A percentile compares a stretch with the other conserved stretches of the same genome.
Conservation (phyloP, 2,888 invertebrate species). For the Cerastis leucographa region DNA sequence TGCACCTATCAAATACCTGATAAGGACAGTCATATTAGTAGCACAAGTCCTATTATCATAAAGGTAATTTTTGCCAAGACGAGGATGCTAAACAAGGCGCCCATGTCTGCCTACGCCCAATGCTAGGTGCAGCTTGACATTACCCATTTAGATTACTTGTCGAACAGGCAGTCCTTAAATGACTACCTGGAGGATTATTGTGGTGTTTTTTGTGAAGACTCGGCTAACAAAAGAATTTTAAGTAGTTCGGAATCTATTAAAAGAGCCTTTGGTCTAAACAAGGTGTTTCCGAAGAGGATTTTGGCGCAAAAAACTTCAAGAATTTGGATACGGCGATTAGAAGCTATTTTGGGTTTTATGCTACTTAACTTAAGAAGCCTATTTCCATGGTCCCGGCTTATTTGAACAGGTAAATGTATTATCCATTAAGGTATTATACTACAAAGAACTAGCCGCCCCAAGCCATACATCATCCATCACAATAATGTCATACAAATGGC, state of each 20-base stretch:
- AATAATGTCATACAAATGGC: constrained; percentile 39
- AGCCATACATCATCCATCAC: constrained; percentile 40
- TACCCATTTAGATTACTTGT: constrained; percentile 52
- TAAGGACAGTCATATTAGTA: constrained; percentile 26
- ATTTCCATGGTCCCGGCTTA: constrained; percentile 16
- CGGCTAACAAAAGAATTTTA: constrained; percentile 18
- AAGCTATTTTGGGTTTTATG: neutral
- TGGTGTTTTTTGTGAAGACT: constrained; percentile 30
- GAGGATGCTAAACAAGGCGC: constrained; percentile 52
- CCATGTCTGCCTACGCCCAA: constrained; percentile 55
- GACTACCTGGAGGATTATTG: constrained; percentile 38
- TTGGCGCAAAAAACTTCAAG: neutral
- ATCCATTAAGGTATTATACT: constrained; percentile 33
- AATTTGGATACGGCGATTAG: constrained; percentile 1
- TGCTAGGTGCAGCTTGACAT: constrained; percentile 54
- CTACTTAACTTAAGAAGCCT: neutral
- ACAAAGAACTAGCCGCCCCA: constrained; percentile 33
- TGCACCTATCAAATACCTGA: neutral
- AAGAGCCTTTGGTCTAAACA: neutral
- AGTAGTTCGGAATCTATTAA: constrained; percentile 20
- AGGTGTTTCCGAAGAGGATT: neutral
- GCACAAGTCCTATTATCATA: constrained; percentile 44
- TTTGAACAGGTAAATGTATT: constrained; percentile 24
- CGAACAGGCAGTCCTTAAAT: constrained; percentile 56
- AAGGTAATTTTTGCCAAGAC: constrained; percentile 37